Evolutionary conservation across 2,113 vertebrate genomes (phyloP).

Genomic region (Dicrurus megarhynchus): DNA sequence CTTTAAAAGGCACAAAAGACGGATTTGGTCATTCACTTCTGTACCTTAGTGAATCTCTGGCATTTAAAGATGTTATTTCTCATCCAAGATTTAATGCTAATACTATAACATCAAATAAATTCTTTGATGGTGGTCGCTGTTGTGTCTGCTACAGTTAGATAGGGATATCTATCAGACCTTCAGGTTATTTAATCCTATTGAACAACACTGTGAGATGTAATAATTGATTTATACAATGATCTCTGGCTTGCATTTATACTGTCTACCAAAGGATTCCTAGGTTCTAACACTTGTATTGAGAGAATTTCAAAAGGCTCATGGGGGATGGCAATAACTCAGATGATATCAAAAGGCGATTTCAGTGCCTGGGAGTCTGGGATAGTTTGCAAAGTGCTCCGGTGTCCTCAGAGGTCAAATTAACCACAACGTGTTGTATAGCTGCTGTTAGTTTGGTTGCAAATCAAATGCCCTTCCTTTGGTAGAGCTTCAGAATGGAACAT

Average conservation of each 20-base stretch:
- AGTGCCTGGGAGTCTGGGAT: not conserved
- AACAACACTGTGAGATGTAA: not conserved
- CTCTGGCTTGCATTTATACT: not conserved
- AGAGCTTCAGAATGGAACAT: not conserved
- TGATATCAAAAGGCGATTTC: conserved; percentile 7
- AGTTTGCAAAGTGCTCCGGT: not conserved
- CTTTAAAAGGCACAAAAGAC: not conserved
- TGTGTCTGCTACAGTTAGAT: not conserved
- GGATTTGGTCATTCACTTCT: not conserved
- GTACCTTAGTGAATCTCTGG: not conserved
- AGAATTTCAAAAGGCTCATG: conserved; percentile 23
- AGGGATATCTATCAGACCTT: not conserved
- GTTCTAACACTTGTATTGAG: not conserved
- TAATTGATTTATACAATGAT: conserved; percentile 28
- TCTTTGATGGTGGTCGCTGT: not conserved
- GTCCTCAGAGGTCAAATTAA: conserved; percentile 39
- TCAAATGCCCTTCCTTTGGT: conserved; percentile 3
- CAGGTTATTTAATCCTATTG: not conserved
- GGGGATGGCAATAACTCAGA: conserved; percentile 21
- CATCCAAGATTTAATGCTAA: not conserved
- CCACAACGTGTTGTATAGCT: not conserved
- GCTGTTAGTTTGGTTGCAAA: conserved; percentile 25
- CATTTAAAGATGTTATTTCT: not conserved
- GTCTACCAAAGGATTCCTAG: not conserved
- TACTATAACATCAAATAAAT: not conserved